A percentile compares a stretch with the other conserved stretches of the same genome.
Evolutionary conservation across 2,113 vertebrate genomes (phyloP).

Genomic region (Elanoides forficatus): DNA sequence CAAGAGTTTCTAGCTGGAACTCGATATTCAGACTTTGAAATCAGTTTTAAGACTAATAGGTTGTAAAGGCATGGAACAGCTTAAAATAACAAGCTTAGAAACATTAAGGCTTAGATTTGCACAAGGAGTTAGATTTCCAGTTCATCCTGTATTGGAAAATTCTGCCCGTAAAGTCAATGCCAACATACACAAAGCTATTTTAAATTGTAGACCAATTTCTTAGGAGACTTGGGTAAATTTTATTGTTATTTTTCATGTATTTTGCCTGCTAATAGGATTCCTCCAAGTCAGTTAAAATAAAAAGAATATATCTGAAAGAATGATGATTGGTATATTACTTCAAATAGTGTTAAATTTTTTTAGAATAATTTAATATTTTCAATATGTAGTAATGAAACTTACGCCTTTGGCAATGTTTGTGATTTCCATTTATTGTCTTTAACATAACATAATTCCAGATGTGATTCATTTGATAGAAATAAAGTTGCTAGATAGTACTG

Average conservation of each 20-base stretch:
- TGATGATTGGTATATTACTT: neutral
- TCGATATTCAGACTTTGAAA: neutral
- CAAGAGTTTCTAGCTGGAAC: neutral
- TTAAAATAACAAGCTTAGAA: neutral
- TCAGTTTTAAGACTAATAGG: neutral
- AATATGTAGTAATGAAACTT: neutral
- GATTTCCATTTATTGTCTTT: neutral
- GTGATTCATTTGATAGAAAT: neutral
- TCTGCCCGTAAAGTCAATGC: neutral
- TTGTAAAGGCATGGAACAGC: fast-evolving
- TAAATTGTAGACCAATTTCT: neutral
- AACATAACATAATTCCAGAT: neutral
- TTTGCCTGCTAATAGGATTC: neutral
- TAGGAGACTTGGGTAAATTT: neutral
- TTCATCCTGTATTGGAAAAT: neutral
- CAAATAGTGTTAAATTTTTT: neutral
- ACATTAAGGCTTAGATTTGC: neutral
- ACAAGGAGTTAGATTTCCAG: neutral
- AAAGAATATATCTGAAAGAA: neutral
- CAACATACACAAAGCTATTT: neutral
- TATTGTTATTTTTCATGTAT: neutral
- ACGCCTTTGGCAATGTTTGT: fast-evolving
- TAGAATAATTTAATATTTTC: neutral
- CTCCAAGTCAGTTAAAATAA: neutral
- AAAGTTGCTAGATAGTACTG: neutral